A percentile compares a stretch with the other conserved stretches of the same genome.
Conservation (phyloP, 2,113 vertebrate genomes). For the Girardinichthys multiradiatus region DNA sequence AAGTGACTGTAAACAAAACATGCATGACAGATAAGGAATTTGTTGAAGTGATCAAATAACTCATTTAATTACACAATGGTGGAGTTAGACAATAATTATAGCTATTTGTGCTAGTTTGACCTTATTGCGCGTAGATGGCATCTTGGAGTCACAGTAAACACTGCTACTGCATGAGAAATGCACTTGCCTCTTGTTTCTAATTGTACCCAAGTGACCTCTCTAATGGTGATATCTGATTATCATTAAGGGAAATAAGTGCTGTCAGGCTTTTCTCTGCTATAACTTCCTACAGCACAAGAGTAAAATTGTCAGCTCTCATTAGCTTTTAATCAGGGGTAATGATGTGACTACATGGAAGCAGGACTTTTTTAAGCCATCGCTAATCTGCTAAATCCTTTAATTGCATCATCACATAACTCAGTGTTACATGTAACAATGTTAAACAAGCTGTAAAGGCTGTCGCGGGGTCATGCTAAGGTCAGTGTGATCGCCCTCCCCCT, state of each 20-base stretch:
- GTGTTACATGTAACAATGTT: slow-evolving; percentile 18
- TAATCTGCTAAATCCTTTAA: slow-evolving; percentile 61
- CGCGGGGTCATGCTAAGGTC: background rate
- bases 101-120: slow-evolving; percentile 7
- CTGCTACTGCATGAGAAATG: slow-evolving; percentile 12
- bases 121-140: background rate
- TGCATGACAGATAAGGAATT: slow-evolving; percentile 4
- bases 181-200: slow-evolving; percentile 16
- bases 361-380: slow-evolving; percentile 43
- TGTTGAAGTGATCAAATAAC: slow-evolving; percentile 6
- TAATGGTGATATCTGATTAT: slow-evolving; percentile 56
- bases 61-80: slow-evolving; percentile 21
- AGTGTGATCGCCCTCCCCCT: background rate
- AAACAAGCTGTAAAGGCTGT: slow-evolving; percentile 33
- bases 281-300: slow-evolving; percentile 35
- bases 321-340: slow-evolving; percentile 66
- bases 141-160: background rate
- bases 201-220: slow-evolving; percentile 46
- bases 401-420: slow-evolving; percentile 42
- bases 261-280: slow-evolving; percentile 45
- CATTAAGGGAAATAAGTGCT: slow-evolving; percentile 45
- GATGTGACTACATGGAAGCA: slow-evolving; percentile 50
- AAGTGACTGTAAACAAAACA: background rate
- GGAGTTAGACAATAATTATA: slow-evolving; percentile 15
- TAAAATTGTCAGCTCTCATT: slow-evolving; percentile 60